Evolutionary conservation across 1,140 invertebrate genomes (phyloP).

Genomic region (Maniola jurtina): DNA sequence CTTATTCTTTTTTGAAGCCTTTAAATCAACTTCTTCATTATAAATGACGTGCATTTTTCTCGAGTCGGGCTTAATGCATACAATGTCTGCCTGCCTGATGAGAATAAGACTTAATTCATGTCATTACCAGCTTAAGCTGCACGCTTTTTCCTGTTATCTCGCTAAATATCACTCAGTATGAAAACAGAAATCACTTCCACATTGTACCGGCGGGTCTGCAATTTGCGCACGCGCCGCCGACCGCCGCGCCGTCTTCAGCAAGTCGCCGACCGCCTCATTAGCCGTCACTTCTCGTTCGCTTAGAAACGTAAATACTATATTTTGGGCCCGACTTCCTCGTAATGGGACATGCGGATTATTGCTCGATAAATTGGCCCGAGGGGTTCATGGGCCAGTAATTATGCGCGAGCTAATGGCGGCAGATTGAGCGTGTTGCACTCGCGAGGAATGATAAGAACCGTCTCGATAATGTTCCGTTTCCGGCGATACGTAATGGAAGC

Average conservation of each 20-base stretch:
- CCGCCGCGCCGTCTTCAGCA: conserved; percentile 26
- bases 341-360: conserved; percentile 37
- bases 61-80: background rate
- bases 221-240: conserved; percentile 30
- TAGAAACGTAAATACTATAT: conserved; percentile 38
- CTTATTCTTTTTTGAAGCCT: too few species aligned
- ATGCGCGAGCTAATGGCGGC: conserved; percentile 29
- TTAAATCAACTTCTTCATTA: too few species aligned
- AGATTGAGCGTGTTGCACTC: conserved; percentile 30
- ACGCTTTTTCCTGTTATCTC: conserved; percentile 7
- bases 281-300: conserved; percentile 30
- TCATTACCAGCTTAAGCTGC: conserved; percentile 3
- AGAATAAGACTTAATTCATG: conserved; percentile 2
- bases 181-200: conserved; percentile 33
- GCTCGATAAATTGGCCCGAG: conserved; percentile 29
- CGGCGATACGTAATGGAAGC: conserved; percentile 34
- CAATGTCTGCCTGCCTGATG: background rate
- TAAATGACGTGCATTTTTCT: background rate
- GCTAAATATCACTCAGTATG: conserved; percentile 16
- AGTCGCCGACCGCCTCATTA: conserved; percentile 34
- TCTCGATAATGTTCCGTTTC: conserved; percentile 32
- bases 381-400: conserved; percentile 34
- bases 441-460: conserved; percentile 27
- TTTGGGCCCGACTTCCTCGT: conserved; percentile 33
- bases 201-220: conserved; percentile 14